Conservation (phyloP, 2,797 vertebrate species). For the Heterohyrax brucei region DNA sequence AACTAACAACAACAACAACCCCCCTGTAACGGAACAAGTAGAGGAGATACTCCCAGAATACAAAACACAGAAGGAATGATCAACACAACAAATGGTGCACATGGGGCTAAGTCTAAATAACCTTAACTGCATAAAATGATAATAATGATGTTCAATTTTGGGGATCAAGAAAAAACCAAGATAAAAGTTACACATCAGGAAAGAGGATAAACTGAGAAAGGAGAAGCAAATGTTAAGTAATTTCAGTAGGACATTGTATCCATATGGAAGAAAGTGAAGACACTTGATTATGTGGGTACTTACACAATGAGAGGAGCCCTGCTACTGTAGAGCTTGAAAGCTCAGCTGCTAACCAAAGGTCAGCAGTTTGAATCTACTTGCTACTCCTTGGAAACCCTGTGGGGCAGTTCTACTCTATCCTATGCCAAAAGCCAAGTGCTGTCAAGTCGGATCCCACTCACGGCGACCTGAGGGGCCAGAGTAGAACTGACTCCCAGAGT, state of each 20-base stretch:
- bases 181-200: background rate
- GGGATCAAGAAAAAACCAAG: background rate
- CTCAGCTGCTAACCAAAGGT: no score
- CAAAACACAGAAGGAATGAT: background rate
- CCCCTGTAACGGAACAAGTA: background rate
- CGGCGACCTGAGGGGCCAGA: no score
- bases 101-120: background rate
- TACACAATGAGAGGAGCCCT: no score
- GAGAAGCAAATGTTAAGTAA: background rate
- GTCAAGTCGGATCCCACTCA: no score
- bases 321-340: no score
- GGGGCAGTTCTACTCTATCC: no score
- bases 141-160: background rate
- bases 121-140: background rate
- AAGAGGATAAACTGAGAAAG: background rate
- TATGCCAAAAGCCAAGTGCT: no score
- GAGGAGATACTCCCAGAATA: background rate
- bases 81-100: background rate
- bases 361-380: no score
- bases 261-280: background rate
- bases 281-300: background rate
- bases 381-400: no score
- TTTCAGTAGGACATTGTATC: slow-evolving; percentile 9
- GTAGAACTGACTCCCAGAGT: no score
- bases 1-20: background rate